These are phyloP conservation scores for Amniataba percoides DNA, from an alignment of 2,797 vertebrate species.

Conservation along the genomic window DNA sequence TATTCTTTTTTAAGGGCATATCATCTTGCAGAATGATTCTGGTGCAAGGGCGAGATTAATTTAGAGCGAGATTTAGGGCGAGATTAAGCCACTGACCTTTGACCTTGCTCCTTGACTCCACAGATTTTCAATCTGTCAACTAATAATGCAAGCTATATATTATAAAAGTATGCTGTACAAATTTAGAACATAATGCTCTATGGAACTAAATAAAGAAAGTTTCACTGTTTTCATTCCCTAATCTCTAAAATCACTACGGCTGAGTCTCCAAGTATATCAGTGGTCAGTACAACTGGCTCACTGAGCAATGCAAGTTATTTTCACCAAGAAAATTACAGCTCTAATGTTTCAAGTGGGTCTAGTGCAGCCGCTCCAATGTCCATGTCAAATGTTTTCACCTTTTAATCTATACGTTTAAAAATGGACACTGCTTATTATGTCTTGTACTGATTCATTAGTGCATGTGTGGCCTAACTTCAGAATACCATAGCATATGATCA, in stretches of 20 bases:
- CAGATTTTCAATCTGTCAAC: slow-evolving; percentile 41
- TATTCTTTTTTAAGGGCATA: slow-evolving; percentile 46
- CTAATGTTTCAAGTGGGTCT: slow-evolving; percentile 81
- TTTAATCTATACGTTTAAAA: slow-evolving; percentile 76
- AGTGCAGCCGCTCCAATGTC: slow-evolving; percentile 64
- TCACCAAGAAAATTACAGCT: slow-evolving; percentile 88
- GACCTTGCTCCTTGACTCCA: slow-evolving; percentile 58
- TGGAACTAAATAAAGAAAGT: slow-evolving; percentile 28
- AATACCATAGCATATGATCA: slow-evolving; percentile 14
- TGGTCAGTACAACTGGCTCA: slow-evolving; percentile 75
- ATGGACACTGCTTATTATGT: slow-evolving; percentile 52
- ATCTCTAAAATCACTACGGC: slow-evolving; percentile 69
- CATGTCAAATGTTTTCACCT: slow-evolving; percentile 72
- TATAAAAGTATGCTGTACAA: slow-evolving; percentile 11
- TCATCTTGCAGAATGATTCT: slow-evolving; percentile 26
- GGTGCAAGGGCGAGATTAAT: slow-evolving; percentile 33
- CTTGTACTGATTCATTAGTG: slow-evolving; percentile 29
- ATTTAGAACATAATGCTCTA: neutral
- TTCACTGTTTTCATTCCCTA: slow-evolving; percentile 65
- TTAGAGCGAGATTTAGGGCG: too few species aligned
- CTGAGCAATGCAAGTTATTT: slow-evolving; percentile 85
- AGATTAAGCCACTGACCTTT: slow-evolving; percentile 48
- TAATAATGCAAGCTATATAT: slow-evolving; percentile 37
- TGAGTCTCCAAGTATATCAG: slow-evolving; percentile 80
- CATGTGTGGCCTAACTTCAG: slow-evolving; percentile 42